These are phyloP conservation scores for Paedocypris sp. DNA, from an alignment of 2,113 vertebrate genomes.

Conservation along the genomic window DNA sequence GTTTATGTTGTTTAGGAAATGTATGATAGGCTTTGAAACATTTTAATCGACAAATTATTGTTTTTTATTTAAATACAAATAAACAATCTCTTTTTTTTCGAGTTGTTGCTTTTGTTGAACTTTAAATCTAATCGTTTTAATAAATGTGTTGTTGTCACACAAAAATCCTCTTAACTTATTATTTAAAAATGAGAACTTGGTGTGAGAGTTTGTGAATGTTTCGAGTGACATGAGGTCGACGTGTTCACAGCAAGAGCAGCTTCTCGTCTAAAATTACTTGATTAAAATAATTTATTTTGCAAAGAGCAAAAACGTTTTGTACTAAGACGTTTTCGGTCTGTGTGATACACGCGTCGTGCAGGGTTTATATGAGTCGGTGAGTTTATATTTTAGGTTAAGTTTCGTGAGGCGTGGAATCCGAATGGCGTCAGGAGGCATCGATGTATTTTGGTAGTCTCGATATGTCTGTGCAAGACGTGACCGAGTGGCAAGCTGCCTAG, in stretches of 20 bases:
- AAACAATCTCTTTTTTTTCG: no score
- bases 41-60: no score
- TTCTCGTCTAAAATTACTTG: conserved; percentile 6
- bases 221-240: no score
- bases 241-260: neutral
- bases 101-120: no score
- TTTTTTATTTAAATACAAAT: no score
- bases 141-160: no score
- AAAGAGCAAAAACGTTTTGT: conserved; percentile 28
- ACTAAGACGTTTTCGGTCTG: conserved; percentile 34
- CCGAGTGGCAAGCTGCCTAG: neutral
- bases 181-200: no score
- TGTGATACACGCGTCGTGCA: conserved; percentile 14
- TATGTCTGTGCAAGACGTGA: neutral
- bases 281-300: neutral
- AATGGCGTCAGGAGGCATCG: conserved; percentile 40
- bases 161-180: no score
- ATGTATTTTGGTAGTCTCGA: conserved; percentile 19
- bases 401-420: conserved; percentile 7
- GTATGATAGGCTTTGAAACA: no score
- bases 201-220: no score
- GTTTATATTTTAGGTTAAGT: conserved; percentile 41
- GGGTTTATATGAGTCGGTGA: neutral
- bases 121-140: no score
- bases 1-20: no score